Evolutionary conservation across 2,797 vertebrate genomes (phyloP).

Genomic region (Manis javanica): DNA sequence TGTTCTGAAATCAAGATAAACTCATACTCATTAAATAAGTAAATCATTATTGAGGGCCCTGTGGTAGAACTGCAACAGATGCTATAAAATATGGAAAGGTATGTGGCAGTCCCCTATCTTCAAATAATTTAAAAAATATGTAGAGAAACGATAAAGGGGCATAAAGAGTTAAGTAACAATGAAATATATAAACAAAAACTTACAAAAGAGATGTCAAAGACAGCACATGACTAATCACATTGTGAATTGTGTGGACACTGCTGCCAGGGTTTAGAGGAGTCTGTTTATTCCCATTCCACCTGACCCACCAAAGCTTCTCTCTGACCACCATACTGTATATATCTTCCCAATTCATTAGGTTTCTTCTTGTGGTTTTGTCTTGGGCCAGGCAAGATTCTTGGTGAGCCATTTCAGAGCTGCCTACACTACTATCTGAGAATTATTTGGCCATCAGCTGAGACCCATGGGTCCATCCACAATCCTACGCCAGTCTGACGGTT

Average conservation of each 20-base stretch:
- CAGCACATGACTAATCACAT: background rate
- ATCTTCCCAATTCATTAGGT: background rate
- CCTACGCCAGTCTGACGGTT: background rate
- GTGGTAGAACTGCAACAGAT: background rate
- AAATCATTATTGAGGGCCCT: background rate
- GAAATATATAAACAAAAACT: background rate
- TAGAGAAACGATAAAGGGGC: background rate
- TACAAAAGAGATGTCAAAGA: background rate
- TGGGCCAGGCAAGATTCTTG: background rate
- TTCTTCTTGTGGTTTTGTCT: background rate
- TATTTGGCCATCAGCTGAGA: background rate
- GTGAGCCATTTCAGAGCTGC: background rate
- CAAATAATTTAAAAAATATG: background rate
- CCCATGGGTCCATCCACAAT: background rate
- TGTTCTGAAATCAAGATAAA: background rate
- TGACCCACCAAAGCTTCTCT: background rate
- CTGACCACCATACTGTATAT: background rate
- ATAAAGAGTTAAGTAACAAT: background rate
- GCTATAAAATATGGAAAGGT: background rate
- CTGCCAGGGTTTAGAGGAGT: background rate
- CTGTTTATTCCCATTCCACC: background rate
- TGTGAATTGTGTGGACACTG: background rate
- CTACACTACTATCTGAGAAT: background rate
- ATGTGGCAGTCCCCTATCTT: background rate
- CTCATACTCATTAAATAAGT: background rate